phyloP scores from a whole-genome alignment of 2,797 vertebrate genomes.

The Malurus leucopterus region DNA sequence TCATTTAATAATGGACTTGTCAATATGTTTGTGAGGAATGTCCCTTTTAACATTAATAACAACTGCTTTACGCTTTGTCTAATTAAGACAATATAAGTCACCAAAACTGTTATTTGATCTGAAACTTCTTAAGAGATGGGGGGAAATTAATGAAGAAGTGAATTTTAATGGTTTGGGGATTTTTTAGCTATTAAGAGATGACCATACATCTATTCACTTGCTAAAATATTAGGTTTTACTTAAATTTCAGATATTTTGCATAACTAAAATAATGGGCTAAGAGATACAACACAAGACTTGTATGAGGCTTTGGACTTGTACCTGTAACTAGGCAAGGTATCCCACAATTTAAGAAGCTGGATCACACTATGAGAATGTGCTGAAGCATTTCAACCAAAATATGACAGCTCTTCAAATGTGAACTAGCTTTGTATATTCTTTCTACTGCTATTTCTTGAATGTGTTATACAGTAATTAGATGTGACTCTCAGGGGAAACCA shows the following conservation, averaged over 20 bases:
- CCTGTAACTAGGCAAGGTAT: neutral
- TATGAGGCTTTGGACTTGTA: neutral
- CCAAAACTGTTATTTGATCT: neutral
- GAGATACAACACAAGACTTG: neutral
- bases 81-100: fast-evolving
- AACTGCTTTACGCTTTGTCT: neutral
- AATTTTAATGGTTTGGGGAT: neutral
- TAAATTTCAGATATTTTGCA: neutral
- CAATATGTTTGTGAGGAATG: neutral
- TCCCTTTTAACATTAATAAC: neutral
- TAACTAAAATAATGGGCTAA: neutral
- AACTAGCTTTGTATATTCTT: neutral
- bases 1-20: neutral
- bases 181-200: fast-evolving
- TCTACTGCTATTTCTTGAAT: neutral
- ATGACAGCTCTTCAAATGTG: neutral
- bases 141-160: neutral
- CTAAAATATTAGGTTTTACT: neutral
- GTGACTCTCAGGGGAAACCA: neutral
- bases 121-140: neutral
- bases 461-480: neutral
- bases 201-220: neutral
- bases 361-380: neutral
- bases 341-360: neutral
- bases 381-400: neutral